Conservation (phyloP, 1,140 invertebrate species). For the Rhopalosiphum padi region DNA sequence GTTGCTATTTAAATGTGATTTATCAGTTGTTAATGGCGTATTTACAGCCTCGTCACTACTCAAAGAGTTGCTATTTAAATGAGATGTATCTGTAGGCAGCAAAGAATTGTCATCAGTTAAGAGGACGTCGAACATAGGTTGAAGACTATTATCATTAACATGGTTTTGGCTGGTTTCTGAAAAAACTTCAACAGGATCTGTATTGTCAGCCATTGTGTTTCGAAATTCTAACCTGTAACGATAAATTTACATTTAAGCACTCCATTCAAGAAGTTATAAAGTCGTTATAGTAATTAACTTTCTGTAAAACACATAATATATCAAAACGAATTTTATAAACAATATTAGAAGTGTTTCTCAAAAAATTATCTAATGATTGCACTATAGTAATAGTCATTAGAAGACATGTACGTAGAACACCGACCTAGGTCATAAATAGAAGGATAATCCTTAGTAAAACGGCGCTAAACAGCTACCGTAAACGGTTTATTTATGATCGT, state of each 20-base stretch:
- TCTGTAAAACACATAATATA: not conserved
- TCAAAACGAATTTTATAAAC: not conserved
- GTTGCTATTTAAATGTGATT: not conserved
- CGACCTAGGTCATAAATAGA: not conserved
- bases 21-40: not conserved
- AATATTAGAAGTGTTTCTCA: not conserved
- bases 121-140: not conserved
- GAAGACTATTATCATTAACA: not conserved
- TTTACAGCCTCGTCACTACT: not conserved
- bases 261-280: not conserved
- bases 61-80: not conserved
- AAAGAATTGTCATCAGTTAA: not conserved
- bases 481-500: not conserved
- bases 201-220: not conserved
- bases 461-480: not conserved
- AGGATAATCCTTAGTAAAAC: not conserved
- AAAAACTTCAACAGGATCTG: not conserved
- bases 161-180: not conserved
- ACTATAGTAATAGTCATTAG: not conserved
- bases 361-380: not conserved
- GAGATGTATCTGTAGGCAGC: not conserved
- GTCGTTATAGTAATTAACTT: not conserved
- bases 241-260: not conserved
- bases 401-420: not conserved
- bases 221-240: not conserved